Percentiles rank a stretch among this genome's conserved stretches.
These are phyloP conservation scores for Emydura subglobosa DNA, from an alignment of 2,113 vertebrate genomes.

Conservation along the genomic window DNA sequence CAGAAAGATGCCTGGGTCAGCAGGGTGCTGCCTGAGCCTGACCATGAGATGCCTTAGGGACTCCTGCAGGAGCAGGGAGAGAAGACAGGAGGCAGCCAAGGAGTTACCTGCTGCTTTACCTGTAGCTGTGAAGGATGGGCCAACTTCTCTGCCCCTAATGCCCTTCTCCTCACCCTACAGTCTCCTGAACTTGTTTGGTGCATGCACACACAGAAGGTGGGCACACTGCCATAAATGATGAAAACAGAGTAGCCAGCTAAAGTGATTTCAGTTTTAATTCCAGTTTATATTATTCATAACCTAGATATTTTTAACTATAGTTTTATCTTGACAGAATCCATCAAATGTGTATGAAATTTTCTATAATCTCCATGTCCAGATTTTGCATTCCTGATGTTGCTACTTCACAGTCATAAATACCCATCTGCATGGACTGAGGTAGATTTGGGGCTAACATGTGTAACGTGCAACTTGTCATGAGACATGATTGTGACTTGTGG, in stretches of 20 bases:
- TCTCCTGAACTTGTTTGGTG: fast-evolving
- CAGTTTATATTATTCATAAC: not conserved
- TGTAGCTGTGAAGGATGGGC: not conserved
- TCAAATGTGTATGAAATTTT: not conserved
- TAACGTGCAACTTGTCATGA: conserved; percentile 44
- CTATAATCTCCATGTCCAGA: not conserved
- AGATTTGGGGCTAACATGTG: not conserved
- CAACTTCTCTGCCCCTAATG: not conserved
- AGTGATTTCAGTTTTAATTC: not conserved
- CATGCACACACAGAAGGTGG: fast-evolving
- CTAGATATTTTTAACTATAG: not conserved
- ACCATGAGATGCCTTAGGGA: not conserved
- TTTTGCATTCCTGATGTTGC: conserved; percentile 11
- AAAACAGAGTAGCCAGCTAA: fast-evolving
- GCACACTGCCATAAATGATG: not conserved
- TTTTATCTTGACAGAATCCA: not conserved
- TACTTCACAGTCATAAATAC: not conserved
- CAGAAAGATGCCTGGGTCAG: not conserved
- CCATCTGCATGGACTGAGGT: conserved; percentile 16
- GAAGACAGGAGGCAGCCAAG: not conserved
- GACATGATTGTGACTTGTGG: conserved; percentile 45
- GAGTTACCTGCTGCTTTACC: not conserved
- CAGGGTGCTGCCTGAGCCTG: not conserved
- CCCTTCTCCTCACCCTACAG: not conserved
- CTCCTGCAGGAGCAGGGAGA: not conserved